These are phyloP conservation scores for Nasonia giraulti DNA, from an alignment of 1,140 invertebrate genomes.

Conservation along the genomic window DNA sequence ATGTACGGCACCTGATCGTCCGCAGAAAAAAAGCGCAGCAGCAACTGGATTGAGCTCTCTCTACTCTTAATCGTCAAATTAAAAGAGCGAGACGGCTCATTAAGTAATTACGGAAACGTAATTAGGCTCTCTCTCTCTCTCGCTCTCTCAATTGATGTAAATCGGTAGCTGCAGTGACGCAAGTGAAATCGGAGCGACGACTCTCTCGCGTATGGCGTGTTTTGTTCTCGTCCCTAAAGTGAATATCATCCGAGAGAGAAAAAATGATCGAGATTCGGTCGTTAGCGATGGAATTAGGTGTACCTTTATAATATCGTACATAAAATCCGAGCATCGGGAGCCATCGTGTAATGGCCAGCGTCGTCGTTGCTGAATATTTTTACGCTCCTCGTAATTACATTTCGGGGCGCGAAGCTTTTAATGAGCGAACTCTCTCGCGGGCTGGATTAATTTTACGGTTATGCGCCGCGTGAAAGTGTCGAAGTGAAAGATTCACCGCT, in stretches of 20 bases:
- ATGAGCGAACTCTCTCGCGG: background rate
- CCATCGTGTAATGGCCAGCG: background rate
- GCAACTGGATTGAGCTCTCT: background rate
- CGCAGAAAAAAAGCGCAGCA: background rate
- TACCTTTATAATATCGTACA: background rate
- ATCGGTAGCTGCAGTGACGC: constrained; percentile 9
- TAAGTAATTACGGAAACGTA: constrained; percentile 38
- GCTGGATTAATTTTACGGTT: constrained; percentile 10
- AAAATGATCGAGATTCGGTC: background rate
- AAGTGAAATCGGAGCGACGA: constrained; percentile 31
- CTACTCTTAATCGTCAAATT: constrained; percentile 40
- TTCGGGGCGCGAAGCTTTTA: background rate
- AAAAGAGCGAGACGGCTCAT: constrained; percentile 30
- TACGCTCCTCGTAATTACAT: constrained; percentile 5
- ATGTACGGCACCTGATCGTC: background rate
- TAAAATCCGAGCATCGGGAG: background rate
- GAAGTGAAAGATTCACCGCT: background rate
- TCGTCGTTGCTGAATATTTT: background rate
- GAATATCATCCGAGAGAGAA: background rate
- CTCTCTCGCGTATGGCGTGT: too few species aligned
- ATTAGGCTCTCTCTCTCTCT: background rate
- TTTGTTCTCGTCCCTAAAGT: background rate
- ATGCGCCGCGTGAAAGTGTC: background rate
- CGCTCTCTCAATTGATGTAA: too few species aligned
- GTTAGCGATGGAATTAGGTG: background rate